Base-by-base conservation (phyloP, 2,888 invertebrate species). In the Morpho helenor region DNA sequence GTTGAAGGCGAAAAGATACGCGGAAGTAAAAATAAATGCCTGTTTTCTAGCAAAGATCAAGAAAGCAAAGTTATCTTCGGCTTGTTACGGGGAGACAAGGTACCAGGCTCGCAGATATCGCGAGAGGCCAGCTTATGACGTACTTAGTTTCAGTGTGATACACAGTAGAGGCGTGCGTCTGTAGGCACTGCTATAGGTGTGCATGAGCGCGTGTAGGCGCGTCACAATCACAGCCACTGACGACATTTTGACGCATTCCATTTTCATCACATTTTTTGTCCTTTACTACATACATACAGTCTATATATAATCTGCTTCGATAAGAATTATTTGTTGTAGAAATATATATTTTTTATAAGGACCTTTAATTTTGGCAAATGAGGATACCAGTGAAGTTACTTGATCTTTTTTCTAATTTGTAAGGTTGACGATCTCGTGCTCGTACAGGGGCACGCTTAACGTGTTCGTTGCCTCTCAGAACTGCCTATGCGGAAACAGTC, bases 401-500 rank as follows among this genome's bases (percentile, higher is more conserved):
- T 75, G 74, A 79, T 31, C 79, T 84, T 87, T 86, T 88, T 86
- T 87, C 82, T 82, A 86, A 85, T 87, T 86, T 77, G 82, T 85
- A 87, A 89, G 89, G 88, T 90, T 90, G 87, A 82, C 87, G 89
- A 80, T 87, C 88, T 80, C 84, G 69, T 78, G 84, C 84, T 84
- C 86, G 81, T 83, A 85, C 83, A 82, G 78, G 79, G 80, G 79
- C 82, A 78, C 78, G 81, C 76, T 80, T 79, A 80, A 78, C 79
- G 81, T 82, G 84, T 82, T 82, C 82, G 84, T 84, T 81, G 80
- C 76, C 81, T 80, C 76, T 79, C 73, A 80, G 82, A 81, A 79
- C 79, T 82, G 82, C 84, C 84, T 87, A 87, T 84, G 89, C 89
- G 89, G 89, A 90, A 90, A 88, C 86, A 81, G 79, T 80, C 83